Conservation (phyloP, 2,797 vertebrate species). For the Alauda arvensis region DNA sequence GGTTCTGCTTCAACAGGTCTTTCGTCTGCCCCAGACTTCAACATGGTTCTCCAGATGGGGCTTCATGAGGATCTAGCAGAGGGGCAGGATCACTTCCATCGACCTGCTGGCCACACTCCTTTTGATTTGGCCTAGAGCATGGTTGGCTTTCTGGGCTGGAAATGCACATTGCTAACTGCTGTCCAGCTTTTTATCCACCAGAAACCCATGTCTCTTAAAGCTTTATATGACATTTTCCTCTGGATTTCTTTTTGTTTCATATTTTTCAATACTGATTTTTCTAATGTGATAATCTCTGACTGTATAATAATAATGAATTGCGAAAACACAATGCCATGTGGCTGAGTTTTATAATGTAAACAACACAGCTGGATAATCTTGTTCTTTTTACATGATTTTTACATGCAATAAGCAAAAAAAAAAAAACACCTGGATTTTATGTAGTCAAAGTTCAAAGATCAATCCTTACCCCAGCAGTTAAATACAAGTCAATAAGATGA, state of each 20-base stretch:
- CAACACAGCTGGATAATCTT: background rate
- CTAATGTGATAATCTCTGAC: background rate
- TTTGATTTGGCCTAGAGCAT: background rate
- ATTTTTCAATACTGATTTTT: background rate
- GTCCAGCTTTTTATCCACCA: background rate
- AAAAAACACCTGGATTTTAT: background rate
- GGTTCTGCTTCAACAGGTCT: background rate
- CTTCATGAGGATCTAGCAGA: background rate
- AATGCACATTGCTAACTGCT: background rate
- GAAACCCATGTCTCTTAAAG: background rate
- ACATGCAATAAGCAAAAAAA: background rate
- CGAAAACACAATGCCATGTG: background rate
- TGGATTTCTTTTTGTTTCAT: background rate
- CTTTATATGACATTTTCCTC: background rate
- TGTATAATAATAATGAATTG: background rate
- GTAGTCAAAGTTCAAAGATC: background rate
- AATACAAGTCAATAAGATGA: background rate
- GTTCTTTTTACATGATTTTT: background rate
- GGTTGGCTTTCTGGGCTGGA: background rate
- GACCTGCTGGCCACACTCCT: rapidly evolving
- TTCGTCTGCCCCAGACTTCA: background rate
- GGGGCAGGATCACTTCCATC: background rate
- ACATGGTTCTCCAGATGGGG: background rate
- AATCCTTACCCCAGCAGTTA: background rate
- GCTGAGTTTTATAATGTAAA: background rate